phyloP scores from a whole-genome alignment of 2,888 invertebrate genomes.

The Hoplodrina ambigua region DNA sequence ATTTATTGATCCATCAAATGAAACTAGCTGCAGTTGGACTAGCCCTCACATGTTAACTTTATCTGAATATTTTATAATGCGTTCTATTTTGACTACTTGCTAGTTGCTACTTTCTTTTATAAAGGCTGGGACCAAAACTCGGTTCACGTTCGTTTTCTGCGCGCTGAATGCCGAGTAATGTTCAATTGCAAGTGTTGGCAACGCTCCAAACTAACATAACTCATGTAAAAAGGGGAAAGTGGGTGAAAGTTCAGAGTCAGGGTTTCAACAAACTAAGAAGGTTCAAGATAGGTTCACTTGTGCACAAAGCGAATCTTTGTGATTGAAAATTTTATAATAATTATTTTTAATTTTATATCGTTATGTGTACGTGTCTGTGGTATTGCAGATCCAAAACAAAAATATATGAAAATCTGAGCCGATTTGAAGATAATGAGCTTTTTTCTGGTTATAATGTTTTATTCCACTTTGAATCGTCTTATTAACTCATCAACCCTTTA shows the following conservation, averaged over 20 bases:
- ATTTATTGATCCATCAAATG: slow-evolving; percentile 39
- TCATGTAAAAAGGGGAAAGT: no score
- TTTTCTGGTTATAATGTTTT: no score
- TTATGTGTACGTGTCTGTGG: no score
- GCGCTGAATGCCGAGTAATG: neutral
- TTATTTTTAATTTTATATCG: no score
- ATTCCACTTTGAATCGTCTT: no score
- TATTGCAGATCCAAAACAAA: no score
- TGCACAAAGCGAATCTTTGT: neutral
- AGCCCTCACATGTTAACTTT: neutral
- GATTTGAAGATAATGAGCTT: no score
- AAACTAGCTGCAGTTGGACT: slow-evolving; percentile 6
- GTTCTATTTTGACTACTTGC: no score
- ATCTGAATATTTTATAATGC: neutral
- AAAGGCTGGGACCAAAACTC: no score
- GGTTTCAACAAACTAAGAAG: slow-evolving; percentile 5
- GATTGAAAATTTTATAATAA: neutral
- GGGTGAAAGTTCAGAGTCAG: slow-evolving; percentile 31
- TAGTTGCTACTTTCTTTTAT: no score
- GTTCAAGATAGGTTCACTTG: neutral
- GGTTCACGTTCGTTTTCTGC: neutral
- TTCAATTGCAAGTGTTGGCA: slow-evolving; percentile 28
- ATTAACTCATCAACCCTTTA: no score
- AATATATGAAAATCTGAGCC: no score
- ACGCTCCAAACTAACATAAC: slow-evolving; percentile 23